These are phyloP conservation scores for Pseudeuparius sepicola DNA, from an alignment of 2,888 invertebrate species.

Conservation along the genomic window DNA sequence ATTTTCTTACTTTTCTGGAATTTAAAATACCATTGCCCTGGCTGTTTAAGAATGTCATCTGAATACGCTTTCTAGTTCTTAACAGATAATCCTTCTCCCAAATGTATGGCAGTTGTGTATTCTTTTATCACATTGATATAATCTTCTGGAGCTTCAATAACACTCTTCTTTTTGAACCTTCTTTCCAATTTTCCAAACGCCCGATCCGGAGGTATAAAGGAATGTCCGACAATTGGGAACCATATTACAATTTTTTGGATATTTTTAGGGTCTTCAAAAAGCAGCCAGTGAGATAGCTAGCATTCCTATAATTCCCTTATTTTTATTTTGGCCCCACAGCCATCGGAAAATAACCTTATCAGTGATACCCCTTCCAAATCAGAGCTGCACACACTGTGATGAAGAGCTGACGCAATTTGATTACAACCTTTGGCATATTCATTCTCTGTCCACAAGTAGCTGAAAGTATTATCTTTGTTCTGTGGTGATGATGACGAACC, in stretches of 20 bases:
- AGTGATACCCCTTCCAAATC: slow-evolving; percentile 5
- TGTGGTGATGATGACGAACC: slow-evolving; percentile 10
- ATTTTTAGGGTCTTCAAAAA: no score
- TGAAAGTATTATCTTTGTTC: slow-evolving; percentile 10
- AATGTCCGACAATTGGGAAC: slow-evolving; percentile 8
- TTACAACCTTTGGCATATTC: slow-evolving; percentile 13
- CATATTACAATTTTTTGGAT: no score
- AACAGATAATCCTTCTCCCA: slow-evolving; percentile 4
- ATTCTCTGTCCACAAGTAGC: slow-evolving; percentile 13
- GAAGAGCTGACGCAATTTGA: slow-evolving; percentile 13
- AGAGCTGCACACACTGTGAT: slow-evolving; percentile 13
- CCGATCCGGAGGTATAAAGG: slow-evolving; percentile 5
- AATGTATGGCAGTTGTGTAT: slow-evolving; percentile 4
- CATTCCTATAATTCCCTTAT: slow-evolving; percentile 9
- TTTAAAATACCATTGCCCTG: slow-evolving; percentile 9
- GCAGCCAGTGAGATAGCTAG: no score
- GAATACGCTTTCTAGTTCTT: slow-evolving; percentile 8
- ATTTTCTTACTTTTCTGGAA: slow-evolving; percentile 4
- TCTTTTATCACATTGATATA: slow-evolving; percentile 8
- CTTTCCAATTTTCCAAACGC: slow-evolving; percentile 7
- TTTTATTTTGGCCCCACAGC: slow-evolving; percentile 15
- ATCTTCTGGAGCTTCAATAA: slow-evolving; percentile 6
- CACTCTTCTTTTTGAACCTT: slow-evolving; percentile 4
- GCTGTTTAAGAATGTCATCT: slow-evolving; percentile 7
- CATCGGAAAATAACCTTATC: slow-evolving; percentile 15